Evolutionary conservation across 2,888 invertebrate genomes (phyloP), one percentile per base, ranked within the genome.

Genomic region (Conchocele bisecta): DNA sequence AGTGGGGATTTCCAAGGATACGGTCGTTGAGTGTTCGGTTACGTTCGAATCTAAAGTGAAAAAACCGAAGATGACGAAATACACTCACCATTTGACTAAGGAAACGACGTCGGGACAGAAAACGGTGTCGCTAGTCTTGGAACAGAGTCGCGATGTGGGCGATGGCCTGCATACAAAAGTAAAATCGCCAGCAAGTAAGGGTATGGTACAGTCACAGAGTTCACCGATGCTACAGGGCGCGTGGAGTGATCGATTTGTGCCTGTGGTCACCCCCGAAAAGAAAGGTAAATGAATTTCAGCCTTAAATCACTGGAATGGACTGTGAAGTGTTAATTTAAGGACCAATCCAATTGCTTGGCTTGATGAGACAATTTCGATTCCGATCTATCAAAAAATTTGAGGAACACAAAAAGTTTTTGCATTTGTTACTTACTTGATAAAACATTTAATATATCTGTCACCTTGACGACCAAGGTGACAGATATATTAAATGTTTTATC

Each of bases 21-120:
- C 88, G 81, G 81, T 76, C 4, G 84, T 91, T 15, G 90, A 91
- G 20, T 91, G 91, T 75, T 77, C 84, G 20, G 88, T 91, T 26
- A 86, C 77, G 15, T 91, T 88, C 81, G 88, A 90, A 86, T 68
- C 79, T 24, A 79, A 78, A 42, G 88, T 89, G 20, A 83, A 77
- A 61, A 89, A 87, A 65, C 89, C 89, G 0, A 82, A 81, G 48
- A 77, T 70, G 20, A 83, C 83, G 11, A 76, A 81, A 39, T 84
- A 87, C 51, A 68, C 71, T 15, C 89, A 89, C 58, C 66, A 79
- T n/a, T 78, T 89, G 20, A 51, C 74, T 1, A 72, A 63, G 29
- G 81, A 73, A n/a, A 69, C 82, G 4, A 76, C 81, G 22, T 82
- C 86, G 2, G 77, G 74, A 46, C 87, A 89, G 66, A 85, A 86